These are phyloP conservation scores for Tryphoninae sp. DNA, from an alignment of 2,888 invertebrate species.

Conservation along the genomic window DNA sequence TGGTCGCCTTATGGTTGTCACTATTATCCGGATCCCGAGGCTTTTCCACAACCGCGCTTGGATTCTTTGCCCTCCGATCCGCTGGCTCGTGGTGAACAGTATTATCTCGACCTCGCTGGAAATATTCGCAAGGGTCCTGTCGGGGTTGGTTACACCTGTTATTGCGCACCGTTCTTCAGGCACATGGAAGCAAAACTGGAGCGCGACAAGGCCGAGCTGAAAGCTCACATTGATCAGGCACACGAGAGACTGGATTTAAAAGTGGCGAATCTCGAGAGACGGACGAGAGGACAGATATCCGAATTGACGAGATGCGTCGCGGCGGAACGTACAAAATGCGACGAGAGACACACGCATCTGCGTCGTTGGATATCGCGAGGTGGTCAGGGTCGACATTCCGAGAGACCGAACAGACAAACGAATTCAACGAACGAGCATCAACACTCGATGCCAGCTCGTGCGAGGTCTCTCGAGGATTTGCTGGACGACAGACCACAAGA, in stretches of 20 bases:
- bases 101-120: slow-evolving; percentile 96
- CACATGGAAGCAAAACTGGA: slow-evolving; percentile 93
- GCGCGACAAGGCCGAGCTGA: slow-evolving; percentile 90
- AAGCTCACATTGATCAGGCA: slow-evolving; percentile 90
- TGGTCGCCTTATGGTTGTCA: slow-evolving; percentile 97
- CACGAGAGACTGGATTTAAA: slow-evolving; percentile 91
- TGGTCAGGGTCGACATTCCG: slow-evolving; percentile 84
- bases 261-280: slow-evolving; percentile 89
- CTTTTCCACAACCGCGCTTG: slow-evolving; percentile 92
- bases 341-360: slow-evolving; percentile 86
- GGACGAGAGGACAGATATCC: slow-evolving; percentile 88
- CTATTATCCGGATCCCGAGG: slow-evolving; percentile 92
- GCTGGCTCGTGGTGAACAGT: slow-evolving; percentile 93
- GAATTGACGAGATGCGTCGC: slow-evolving; percentile 87
- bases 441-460: slow-evolving; percentile 85
- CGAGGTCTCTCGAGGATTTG: slow-evolving; percentile 87
- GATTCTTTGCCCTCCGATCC: slow-evolving; percentile 94
- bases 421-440: slow-evolving; percentile 80
- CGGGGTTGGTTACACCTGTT: slow-evolving; percentile 96
- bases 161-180: slow-evolving; percentile 95
- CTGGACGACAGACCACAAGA: slow-evolving; percentile 82
- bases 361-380: slow-evolving; percentile 88
- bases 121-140: slow-evolving; percentile 97
- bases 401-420: slow-evolving; percentile 82
- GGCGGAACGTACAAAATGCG: slow-evolving; percentile 85